These are phyloP conservation scores for Salticus scenicus DNA, from an alignment of 2,888 invertebrate species.

Conservation along the genomic window DNA sequence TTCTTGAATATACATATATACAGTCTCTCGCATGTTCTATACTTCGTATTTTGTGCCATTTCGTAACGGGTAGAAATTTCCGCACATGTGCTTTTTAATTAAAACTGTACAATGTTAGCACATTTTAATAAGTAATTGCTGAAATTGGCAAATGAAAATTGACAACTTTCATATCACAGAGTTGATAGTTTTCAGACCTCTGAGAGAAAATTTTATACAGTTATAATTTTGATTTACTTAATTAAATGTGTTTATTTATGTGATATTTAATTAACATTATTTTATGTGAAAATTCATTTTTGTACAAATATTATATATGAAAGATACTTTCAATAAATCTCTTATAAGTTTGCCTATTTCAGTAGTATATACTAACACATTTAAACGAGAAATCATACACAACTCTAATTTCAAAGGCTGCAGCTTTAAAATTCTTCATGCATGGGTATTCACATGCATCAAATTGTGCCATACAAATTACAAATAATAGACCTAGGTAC, in stretches of 20 bases:
- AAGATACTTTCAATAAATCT: not conserved
- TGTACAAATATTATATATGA: not conserved
- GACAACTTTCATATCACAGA: not conserved
- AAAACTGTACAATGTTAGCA: not conserved
- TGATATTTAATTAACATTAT: too few relatives aligned
- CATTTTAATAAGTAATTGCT: not conserved
- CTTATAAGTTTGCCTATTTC: not conserved
- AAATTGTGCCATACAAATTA: not conserved
- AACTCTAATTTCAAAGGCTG: not conserved
- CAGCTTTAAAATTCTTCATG: not conserved
- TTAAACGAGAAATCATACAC: constrained; percentile 2
- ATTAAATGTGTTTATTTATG: too few relatives aligned
- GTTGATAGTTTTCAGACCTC: not conserved
- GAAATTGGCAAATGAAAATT: constrained; percentile 20
- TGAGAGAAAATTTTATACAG: not conserved
- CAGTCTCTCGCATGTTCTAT: not conserved
- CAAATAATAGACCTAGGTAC: not conserved
- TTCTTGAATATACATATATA: constrained; percentile 22
- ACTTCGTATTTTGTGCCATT: not conserved
- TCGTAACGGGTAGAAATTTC: not conserved
- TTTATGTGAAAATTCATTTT: not conserved
- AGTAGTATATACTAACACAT: not conserved
- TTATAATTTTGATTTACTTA: too few relatives aligned
- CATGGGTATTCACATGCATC: not conserved
- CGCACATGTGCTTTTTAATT: not conserved